A percentile compares a stretch with the other conserved stretches of the same genome.
Evolutionary conservation across 2,797 vertebrate genomes (phyloP).

Genomic region (Pelochelys cantorii): DNA sequence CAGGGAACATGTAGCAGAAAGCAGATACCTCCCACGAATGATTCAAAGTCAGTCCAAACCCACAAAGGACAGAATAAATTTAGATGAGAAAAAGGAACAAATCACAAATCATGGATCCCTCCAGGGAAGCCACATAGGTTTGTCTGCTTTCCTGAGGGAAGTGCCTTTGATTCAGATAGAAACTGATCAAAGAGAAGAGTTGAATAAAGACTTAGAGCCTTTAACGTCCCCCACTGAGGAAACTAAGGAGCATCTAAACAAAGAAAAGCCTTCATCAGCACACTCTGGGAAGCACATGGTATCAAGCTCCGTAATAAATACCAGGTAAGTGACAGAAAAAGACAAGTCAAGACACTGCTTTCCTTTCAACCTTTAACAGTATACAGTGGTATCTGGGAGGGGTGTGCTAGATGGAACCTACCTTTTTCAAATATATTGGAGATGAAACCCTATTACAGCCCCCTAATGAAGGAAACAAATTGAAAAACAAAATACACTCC

Average conservation of each 20-base stretch:
- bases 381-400: neutral
- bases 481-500: neutral
- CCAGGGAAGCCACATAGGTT: conserved; percentile 34
- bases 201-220: conserved; percentile 58
- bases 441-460: neutral
- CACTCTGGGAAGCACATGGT: conserved; percentile 60
- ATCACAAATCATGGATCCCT: conserved; percentile 50
- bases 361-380: neutral
- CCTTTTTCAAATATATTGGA: neutral
- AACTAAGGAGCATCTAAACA: conserved; percentile 50
- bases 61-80: conserved; percentile 67
- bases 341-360: neutral
- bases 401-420: neutral
- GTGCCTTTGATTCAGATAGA: conserved; percentile 98
- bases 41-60: conserved; percentile 73
- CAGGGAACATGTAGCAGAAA: conserved; percentile 78
- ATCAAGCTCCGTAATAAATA: conserved; percentile 61
- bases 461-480: neutral
- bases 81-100: conserved; percentile 76
- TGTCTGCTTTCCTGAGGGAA: conserved; percentile 82
- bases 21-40: conserved; percentile 70
- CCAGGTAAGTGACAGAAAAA: conserved; percentile 80
- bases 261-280: conserved; percentile 72
- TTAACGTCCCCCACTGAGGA: conserved; percentile 25
- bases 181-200: conserved; percentile 89